Base-by-base conservation (phyloP, 2,797 vertebrate species). In the Neostethus bicornis region DNA sequence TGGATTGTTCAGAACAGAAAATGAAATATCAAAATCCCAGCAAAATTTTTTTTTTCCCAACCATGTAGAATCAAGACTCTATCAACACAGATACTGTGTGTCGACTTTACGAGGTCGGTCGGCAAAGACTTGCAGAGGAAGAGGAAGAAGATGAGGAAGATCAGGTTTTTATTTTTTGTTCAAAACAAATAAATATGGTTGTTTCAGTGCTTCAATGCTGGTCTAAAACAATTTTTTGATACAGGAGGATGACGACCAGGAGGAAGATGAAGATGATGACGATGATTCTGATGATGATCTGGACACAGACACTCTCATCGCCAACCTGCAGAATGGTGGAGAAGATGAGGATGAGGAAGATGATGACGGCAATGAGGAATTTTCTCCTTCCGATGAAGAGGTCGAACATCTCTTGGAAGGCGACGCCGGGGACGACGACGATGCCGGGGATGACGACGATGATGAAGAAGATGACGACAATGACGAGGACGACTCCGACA, bases 91-190 rank as follows among this genome's bases (percentile, higher is more conserved):
- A 99, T 87, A 99, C 96, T 0, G 96, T 99, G 29, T 99, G 97
- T 80, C 91, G 97, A 28, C 92, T 99, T 1, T 99, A 99, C 61
- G 97, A 98, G 83, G 97, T 99, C 51, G 97, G 97, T 24, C 91
- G 97, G 45, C 97, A 99, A 81, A 94, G 97, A 32, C 87, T 99
- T 62, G 97, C 97, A 14, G 97, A 99, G 80, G 97, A 99, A 73
- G 96, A 99, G 59, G 97, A 99, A 63, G 97, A 99, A 67, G 97
- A 99, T 48, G 97, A 99, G 69, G 95, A 97, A 59, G 97, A 99
- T 82, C 97, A 98, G 96, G 97, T 98, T 49, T 3, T 0, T 16
- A 32, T 10, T 47, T 35, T 51, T 28, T 47, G 11, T n/a, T 65
- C 29, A 13, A 9, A 2, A 42, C 49, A 2, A 21, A 11, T 31